phyloP scores from a whole-genome alignment of 2,888 invertebrate genomes.

The Cephonodes hylas region DNA sequence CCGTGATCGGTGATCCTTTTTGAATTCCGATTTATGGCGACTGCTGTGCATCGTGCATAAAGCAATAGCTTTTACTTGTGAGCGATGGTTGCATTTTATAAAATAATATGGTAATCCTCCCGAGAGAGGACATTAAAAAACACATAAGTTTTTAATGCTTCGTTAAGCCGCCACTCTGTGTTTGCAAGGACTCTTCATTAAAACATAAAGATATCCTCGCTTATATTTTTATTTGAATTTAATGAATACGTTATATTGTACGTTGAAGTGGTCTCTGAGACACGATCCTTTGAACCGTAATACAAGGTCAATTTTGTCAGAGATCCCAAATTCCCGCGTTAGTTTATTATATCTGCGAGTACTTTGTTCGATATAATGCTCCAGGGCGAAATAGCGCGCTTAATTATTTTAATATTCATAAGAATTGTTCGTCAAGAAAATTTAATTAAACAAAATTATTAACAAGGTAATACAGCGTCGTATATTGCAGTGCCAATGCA shows the following conservation, averaged over 20 bases:
- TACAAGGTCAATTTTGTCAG: not conserved
- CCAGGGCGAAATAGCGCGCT: not conserved
- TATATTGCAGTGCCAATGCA: no score
- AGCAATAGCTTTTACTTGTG: not conserved
- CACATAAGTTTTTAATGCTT: not conserved
- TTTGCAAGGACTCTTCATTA: not conserved
- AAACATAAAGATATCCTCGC: not conserved
- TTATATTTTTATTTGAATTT: not conserved
- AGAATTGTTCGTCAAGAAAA: no score
- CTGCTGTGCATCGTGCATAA: no score
- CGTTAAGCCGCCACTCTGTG: not conserved
- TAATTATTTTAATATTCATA: not conserved
- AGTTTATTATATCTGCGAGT: not conserved
- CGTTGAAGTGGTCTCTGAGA: not conserved
- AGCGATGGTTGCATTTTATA: not conserved
- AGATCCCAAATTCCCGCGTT: not conserved
- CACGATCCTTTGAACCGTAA: not conserved
- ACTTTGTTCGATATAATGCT: not conserved
- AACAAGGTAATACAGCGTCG: no score
- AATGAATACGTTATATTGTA: not conserved
- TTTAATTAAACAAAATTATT: no score
- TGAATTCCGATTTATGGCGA: no score
- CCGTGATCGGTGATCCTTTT: no score
- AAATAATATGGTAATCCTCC: not conserved
- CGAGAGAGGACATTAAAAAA: not conserved